Evolutionary conservation across 2,113 vertebrate genomes (phyloP).

Genomic region (Amblyornis subalaris): DNA sequence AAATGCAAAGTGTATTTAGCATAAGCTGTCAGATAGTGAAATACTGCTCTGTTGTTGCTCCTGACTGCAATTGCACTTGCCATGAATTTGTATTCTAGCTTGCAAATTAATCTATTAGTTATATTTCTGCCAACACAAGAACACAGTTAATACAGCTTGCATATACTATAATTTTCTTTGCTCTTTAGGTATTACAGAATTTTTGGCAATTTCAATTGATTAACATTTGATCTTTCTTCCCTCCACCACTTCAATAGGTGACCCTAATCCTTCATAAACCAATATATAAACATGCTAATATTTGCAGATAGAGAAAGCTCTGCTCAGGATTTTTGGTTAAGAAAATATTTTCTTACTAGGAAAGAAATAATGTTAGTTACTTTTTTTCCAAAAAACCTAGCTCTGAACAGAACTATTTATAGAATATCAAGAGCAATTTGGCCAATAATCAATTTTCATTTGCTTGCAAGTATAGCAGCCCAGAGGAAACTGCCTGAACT

Average conservation of each 20-base stretch:
- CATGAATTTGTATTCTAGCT: constrained; percentile 1
- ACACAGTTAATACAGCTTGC: not conserved
- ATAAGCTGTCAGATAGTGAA: constrained; percentile 20
- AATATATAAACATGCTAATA: not conserved
- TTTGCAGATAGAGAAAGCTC: not conserved
- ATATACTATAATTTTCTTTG: not conserved
- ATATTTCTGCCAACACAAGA: not conserved
- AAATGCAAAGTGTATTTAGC: constrained; percentile 16
- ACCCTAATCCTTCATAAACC: not conserved
- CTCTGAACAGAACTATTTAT: not conserved
- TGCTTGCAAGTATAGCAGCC: not conserved
- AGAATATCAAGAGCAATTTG: not conserved
- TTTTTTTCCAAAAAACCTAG: not conserved
- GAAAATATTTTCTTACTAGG: not conserved
- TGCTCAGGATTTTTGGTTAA: not conserved
- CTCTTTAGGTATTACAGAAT: not conserved
- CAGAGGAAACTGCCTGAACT: not conserved
- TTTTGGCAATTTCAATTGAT: not conserved
- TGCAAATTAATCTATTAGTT: not conserved
- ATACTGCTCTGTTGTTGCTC: not conserved
- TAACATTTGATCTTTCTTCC: not conserved
- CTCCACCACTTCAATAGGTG: not conserved
- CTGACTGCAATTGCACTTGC: not conserved
- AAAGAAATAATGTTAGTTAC: not conserved
- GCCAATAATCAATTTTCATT: not conserved